Percentiles rank a stretch among this genome's conserved stretches.
phyloP scores from a whole-genome alignment of 2,113 vertebrate genomes.

The Atrichornis clamosus region DNA sequence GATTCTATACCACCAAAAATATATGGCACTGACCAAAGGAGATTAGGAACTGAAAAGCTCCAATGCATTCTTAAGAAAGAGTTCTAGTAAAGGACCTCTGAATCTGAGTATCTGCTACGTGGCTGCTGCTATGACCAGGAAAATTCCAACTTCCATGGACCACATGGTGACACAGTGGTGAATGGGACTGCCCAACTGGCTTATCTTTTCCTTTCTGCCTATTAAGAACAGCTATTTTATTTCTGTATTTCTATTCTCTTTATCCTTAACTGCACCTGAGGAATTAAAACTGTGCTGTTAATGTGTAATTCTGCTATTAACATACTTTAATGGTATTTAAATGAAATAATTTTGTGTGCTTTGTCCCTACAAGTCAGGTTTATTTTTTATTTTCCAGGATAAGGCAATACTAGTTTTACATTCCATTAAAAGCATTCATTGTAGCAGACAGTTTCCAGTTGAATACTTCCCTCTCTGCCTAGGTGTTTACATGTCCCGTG shows the following conservation, averaged over 20 bases:
- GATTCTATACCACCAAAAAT: not conserved
- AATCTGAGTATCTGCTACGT: not conserved
- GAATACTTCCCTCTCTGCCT: not conserved
- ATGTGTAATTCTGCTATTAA: not conserved
- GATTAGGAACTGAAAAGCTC: not conserved
- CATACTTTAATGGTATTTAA: not conserved
- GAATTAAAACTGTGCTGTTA: not conserved
- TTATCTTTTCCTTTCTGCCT: not conserved
- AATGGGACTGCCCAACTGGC: not conserved
- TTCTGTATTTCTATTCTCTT: not conserved
- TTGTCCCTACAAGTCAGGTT: not conserved
- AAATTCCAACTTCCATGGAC: not conserved
- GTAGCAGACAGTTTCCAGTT: not conserved
- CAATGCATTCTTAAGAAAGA: not conserved
- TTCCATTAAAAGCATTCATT: not conserved
- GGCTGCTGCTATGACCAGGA: not conserved
- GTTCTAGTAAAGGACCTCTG: not conserved
- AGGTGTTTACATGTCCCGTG: not conserved
- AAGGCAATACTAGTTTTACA: not conserved
- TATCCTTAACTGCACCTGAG: not conserved
- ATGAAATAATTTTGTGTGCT: not conserved
- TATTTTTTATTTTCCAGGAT: not conserved
- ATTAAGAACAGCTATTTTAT: not conserved
- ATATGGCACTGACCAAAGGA: not conserved
- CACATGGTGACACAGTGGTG: not conserved